These are phyloP conservation scores for Diceros bicornis DNA, from an alignment of 2,797 vertebrate genomes.

Conservation along the genomic window DNA sequence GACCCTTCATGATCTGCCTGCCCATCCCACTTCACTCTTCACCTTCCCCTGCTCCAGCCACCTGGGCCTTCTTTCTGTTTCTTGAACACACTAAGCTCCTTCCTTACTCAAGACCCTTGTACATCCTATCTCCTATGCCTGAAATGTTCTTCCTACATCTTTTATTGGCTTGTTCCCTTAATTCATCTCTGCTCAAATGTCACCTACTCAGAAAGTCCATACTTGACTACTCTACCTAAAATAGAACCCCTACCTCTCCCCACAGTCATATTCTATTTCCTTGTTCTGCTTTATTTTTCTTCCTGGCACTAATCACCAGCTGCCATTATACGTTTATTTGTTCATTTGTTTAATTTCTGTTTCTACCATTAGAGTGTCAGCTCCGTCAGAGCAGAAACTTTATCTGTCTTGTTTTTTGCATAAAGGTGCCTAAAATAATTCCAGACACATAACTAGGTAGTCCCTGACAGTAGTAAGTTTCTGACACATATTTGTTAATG, in stretches of 20 bases:
- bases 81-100: not conserved
- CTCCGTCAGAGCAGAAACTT: not conserved
- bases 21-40: not conserved
- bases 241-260: not conserved
- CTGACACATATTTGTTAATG: not conserved
- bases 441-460: not conserved
- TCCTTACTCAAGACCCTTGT: not conserved
- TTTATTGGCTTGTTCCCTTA: not conserved
- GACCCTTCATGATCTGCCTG: not conserved
- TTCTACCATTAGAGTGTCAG: not conserved
- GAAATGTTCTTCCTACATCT: not conserved
- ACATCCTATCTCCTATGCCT: not conserved
- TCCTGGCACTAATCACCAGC: not conserved
- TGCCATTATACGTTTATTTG: conserved; percentile 26
- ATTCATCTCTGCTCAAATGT: conserved; percentile 44
- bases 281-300: conserved; percentile 35
- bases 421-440: not conserved
- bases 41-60: not conserved
- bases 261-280: not conserved
- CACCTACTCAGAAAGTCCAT: conserved; percentile 5
- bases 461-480: not conserved
- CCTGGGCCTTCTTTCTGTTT: not conserved
- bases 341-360: conserved; percentile 54
- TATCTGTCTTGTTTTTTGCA: not conserved
- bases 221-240: not conserved